Evolutionary conservation across 2,888 invertebrate species (phyloP).

Genomic region (Cheilosia urbana): DNA sequence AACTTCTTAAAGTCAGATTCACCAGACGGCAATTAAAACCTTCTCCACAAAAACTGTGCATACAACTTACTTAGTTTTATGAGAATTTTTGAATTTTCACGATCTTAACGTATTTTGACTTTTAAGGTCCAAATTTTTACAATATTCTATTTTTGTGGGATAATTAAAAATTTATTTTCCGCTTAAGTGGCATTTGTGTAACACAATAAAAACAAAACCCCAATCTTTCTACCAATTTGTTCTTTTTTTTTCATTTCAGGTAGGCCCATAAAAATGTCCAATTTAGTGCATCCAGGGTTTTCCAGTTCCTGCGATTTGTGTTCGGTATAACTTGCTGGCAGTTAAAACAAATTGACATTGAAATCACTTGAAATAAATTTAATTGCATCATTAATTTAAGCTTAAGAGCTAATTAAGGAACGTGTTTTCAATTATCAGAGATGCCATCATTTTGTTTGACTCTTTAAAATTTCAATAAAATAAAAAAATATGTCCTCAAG

Average conservation of each 20-base stretch:
- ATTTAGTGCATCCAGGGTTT: conserved; percentile 8
- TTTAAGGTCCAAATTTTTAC: too few relatives aligned
- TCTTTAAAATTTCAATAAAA: conserved; percentile 8
- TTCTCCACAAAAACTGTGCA: not conserved
- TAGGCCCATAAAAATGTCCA: conserved; percentile 2
- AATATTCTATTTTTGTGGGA: too few relatives aligned
- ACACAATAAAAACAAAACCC: too few relatives aligned
- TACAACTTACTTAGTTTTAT: not conserved
- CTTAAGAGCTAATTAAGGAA: conserved; percentile 41
- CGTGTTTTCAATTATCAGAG: conserved; percentile 37
- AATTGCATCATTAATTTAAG: not conserved
- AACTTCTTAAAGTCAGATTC: not conserved
- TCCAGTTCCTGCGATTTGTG: not conserved
- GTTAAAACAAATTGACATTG: conserved; percentile 34
- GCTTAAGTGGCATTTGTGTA: too few relatives aligned
- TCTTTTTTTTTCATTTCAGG: too few relatives aligned
- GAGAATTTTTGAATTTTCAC: not conserved
- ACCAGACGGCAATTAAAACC: not conserved
- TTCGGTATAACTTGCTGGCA: not conserved
- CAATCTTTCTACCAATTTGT: too few relatives aligned
- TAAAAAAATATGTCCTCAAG: not conserved
- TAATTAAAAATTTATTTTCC: too few relatives aligned
- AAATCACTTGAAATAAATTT: conserved; percentile 25
- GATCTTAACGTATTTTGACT: too few relatives aligned
- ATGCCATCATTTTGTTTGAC: conserved; percentile 2